Conservation (phyloP, 2,888 invertebrate species). For the Lithophane semibrunnea region DNA sequence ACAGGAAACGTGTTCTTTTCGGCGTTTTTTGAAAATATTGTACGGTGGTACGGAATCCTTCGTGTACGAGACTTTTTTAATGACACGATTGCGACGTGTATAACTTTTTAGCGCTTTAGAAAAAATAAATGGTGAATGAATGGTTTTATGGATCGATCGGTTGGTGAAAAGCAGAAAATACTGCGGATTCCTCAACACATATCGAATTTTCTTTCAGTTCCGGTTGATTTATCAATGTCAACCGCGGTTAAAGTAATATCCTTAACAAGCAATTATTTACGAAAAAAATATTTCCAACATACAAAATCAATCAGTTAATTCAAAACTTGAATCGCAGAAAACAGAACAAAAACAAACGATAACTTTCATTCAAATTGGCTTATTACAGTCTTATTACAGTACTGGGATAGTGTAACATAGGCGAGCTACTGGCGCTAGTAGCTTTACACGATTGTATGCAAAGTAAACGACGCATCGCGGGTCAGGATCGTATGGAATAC, state of each 20-base stretch:
- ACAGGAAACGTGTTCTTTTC: too few species aligned
- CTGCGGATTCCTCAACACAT: background rate
- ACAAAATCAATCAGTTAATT: background rate
- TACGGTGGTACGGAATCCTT: background rate
- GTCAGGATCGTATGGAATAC: constrained; percentile 36
- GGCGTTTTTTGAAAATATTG: too few species aligned
- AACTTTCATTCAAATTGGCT: constrained; percentile 30
- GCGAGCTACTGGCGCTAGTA: constrained; percentile 34
- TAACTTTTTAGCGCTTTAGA: too few species aligned
- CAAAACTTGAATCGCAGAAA: background rate
- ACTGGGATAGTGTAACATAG: constrained; percentile 17
- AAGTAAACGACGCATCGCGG: constrained; percentile 35
- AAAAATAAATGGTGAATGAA: background rate
- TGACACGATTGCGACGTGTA: too few species aligned
- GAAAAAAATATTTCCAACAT: too few species aligned
- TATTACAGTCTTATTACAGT: background rate
- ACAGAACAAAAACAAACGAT: background rate
- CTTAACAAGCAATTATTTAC: background rate
- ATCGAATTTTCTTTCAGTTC: background rate
- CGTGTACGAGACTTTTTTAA: background rate
- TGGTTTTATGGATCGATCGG: background rate
- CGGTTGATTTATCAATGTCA: background rate
- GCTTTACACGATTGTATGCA: constrained; percentile 54
- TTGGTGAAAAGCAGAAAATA: background rate
- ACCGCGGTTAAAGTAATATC: background rate